Evolutionary conservation across 92 coral and sea anemone genomes (phyloP), one percentile per base, ranked within the genome.

Genomic region (Muricea muricata): DNA sequence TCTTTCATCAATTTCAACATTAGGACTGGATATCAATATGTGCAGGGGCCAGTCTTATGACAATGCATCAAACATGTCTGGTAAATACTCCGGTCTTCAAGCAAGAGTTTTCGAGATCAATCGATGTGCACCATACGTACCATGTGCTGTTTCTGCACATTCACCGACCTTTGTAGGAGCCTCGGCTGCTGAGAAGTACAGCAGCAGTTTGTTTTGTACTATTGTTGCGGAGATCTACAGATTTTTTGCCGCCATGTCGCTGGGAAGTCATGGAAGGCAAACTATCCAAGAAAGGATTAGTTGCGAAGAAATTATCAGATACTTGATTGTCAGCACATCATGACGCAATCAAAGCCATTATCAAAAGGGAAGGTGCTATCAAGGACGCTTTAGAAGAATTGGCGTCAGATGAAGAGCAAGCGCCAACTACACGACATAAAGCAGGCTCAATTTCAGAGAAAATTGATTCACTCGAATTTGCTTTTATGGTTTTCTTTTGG

Each of bases 61-160:
- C n/a, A n/a, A n/a, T n/a, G n/a, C n/a, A n/a, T n/a, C n/a, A n/a
- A n/a, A n/a, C n/a, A n/a, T n/a, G n/a, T n/a, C n/a, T n/a, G n/a
- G n/a, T n/a, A n/a, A n/a, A n/a, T n/a, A n/a, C n/a, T n/a, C n/a
- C n/a, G n/a, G n/a, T n/a, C n/a, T n/a, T n/a, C n/a, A n/a, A n/a
- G n/a, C n/a, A n/a, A n/a, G n/a, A n/a, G n/a, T n/a, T n/a, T n/a
- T n/a, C n/a, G n/a, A n/a, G n/a, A n/a, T n/a, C n/a, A n/a, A n/a
- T n/a, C n/a, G n/a, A n/a, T n/a, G n/a, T n/a, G n/a, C n/a, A n/a
- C n/a, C n/a, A n/a, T n/a, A n/a, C n/a, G 65, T n/a, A 55, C 65
- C 65, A 55, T 55, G 65, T 55, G 65, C n/a, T n/a, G n/a, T n/a
- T n/a, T n/a, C n/a, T 55, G 65, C 65, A 55, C 65, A 55, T n/a